Conservation (phyloP, 1,140 invertebrate species). For the Drosophila pseudoobscura region DNA sequence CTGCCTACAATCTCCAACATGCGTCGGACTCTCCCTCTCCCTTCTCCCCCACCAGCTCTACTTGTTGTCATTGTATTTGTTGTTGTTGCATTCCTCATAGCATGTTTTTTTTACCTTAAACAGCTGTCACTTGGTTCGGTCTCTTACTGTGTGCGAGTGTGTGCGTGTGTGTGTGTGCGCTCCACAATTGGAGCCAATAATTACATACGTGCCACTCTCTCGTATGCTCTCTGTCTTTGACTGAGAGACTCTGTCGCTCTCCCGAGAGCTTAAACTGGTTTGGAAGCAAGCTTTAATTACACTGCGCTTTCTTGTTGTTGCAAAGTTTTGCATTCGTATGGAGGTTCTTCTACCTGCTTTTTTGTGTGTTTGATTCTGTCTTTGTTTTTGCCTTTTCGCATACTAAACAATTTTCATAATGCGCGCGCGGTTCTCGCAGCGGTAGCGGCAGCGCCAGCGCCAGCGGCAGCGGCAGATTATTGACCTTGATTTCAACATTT, state of each 20-base stretch:
- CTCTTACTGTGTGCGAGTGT: conserved; percentile 20
- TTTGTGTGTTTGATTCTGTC: conserved; percentile 9
- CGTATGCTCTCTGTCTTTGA: conserved; percentile 10
- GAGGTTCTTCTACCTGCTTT: conserved; percentile 49
- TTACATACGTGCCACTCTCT: conserved; percentile 38
- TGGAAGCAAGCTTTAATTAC: conserved; percentile 72
- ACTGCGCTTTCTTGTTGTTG: conserved; percentile 63
- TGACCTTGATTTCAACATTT: conserved; percentile 75
- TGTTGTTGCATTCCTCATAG: conserved; percentile 40
- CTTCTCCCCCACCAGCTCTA: conserved; percentile 30
- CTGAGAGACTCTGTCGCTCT: conserved; percentile 17
- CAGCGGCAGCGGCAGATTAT: conserved; percentile 57
- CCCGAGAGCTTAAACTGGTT: conserved; percentile 66
- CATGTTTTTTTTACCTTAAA: conserved; percentile 63
- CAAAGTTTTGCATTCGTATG: conserved; percentile 67
- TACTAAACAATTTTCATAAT: conserved; percentile 66
- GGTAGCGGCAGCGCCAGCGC: conserved; percentile 24
- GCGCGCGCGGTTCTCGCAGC: conserved; percentile 28
- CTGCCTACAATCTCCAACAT: conserved; percentile 9
- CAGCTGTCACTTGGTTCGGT: conserved; percentile 68
- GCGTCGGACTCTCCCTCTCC: not conserved
- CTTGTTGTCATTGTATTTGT: conserved; percentile 59
- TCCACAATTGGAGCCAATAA: conserved; percentile 59
- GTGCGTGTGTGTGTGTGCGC: conserved; percentile 29
- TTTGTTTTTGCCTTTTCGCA: conserved; percentile 42